Percentiles rank a stretch among this genome's conserved stretches.
Conservation (phyloP, 1,140 invertebrate species). For the Bombus difficillimus region DNA sequence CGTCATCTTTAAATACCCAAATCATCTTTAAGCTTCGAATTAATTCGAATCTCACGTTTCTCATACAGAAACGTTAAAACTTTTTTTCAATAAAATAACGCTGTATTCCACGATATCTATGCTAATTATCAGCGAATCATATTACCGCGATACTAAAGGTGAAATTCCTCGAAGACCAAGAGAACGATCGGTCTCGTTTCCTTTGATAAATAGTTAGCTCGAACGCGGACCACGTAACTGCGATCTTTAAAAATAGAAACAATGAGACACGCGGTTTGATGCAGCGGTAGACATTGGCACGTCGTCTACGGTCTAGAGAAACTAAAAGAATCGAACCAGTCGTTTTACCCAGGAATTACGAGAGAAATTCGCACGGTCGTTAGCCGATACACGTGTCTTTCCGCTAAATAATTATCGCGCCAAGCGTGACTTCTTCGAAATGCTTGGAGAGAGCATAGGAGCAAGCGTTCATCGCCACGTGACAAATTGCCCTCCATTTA, state of each 20-base stretch:
- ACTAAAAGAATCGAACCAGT: background rate
- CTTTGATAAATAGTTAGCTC: slow-evolving; percentile 4
- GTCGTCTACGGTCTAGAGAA: background rate
- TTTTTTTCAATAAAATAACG: background rate
- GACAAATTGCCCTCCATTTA: slow-evolving; percentile 3
- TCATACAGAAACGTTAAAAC: too few species aligned
- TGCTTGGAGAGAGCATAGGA: background rate
- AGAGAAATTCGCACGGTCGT: slow-evolving; percentile 27
- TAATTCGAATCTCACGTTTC: too few species aligned
- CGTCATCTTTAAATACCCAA: too few species aligned
- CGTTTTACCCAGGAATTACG: slow-evolving; percentile 20
- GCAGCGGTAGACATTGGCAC: background rate
- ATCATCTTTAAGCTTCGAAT: too few species aligned
- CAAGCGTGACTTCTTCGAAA: slow-evolving; percentile 11
- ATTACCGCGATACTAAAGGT: background rate
- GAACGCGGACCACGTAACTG: background rate
- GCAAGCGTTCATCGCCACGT: background rate
- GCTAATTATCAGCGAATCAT: background rate
- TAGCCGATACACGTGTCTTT: slow-evolving; percentile 21
- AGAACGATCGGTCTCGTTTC: background rate
- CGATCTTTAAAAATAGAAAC: slow-evolving; percentile 22
- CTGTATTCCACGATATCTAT: background rate
- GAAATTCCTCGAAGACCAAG: background rate
- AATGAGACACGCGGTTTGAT: slow-evolving; percentile 17
- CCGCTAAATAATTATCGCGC: slow-evolving; percentile 22